phyloP scores from a whole-genome alignment of 2,797 vertebrate species.

The Tiaroga cobitis region DNA sequence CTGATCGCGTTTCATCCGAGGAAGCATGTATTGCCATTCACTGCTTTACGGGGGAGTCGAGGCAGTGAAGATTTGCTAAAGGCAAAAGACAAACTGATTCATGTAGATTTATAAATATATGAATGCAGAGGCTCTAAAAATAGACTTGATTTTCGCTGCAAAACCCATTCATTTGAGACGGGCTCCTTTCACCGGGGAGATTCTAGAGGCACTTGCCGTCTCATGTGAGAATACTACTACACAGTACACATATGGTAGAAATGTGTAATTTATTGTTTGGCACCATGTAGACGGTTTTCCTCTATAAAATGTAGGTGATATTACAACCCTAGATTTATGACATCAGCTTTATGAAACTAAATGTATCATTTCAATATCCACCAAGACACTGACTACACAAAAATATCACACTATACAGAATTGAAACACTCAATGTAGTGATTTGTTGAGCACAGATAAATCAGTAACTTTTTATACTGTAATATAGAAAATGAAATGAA shows the following conservation, averaged over 20 bases:
- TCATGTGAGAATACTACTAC: slow-evolving; percentile 24
- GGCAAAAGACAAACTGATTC: slow-evolving; percentile 62
- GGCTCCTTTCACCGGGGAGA: slow-evolving; percentile 45
- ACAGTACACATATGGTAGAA: slow-evolving; percentile 1
- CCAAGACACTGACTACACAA: background rate
- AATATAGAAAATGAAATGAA: background rate
- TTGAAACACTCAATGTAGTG: background rate
- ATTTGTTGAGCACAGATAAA: background rate
- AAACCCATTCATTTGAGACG: slow-evolving; percentile 59
- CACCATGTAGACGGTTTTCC: background rate
- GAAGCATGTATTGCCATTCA: slow-evolving; percentile 56
- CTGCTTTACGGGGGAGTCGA: slow-evolving; percentile 35
- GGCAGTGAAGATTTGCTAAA: slow-evolving; percentile 50
- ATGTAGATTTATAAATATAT: slow-evolving; percentile 59
- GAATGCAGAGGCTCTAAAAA: slow-evolving; percentile 58
- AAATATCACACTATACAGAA: background rate
- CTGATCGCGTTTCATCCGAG: slow-evolving; percentile 56
- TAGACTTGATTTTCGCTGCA: slow-evolving; percentile 53
- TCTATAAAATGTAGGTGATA: background rate
- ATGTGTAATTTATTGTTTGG: slow-evolving; percentile 25
- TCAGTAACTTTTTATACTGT: background rate
- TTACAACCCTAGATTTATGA: background rate
- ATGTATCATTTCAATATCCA: background rate
- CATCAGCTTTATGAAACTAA: background rate
- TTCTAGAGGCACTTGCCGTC: slow-evolving; percentile 34